These are phyloP conservation scores for Rutilus rutilus DNA, from an alignment of 2,113 vertebrate genomes.

Conservation along the genomic window DNA sequence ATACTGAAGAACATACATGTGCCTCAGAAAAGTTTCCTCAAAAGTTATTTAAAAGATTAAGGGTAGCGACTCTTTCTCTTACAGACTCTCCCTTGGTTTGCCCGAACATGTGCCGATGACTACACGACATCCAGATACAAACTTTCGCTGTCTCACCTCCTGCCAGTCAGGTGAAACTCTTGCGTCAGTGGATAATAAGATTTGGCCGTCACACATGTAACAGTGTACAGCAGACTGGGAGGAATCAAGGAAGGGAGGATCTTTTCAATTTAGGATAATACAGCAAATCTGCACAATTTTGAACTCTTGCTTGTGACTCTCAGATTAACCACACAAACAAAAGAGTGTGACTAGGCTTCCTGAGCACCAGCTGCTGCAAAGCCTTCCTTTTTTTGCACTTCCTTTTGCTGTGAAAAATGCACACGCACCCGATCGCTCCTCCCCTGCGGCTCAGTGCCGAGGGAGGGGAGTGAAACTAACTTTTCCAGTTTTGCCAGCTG, in stretches of 20 bases:
- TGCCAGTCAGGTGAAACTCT: constrained; percentile 24
- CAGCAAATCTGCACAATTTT: neutral
- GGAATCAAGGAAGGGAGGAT: neutral
- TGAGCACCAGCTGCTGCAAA: constrained; percentile 61
- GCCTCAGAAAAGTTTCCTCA: constrained; percentile 20
- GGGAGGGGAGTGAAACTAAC: constrained; percentile 37
- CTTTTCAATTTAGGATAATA: neutral
- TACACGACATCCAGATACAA: neutral
- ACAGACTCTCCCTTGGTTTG: neutral
- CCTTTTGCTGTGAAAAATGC: constrained; percentile 62
- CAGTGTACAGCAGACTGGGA: neutral
- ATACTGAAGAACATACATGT: neutral
- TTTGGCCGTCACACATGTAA: constrained; percentile 7
- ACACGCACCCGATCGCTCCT: constrained; percentile 58
- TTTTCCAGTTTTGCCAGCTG: constrained; percentile 36
- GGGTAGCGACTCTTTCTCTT: constrained; percentile 24
- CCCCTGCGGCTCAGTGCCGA: constrained; percentile 47
- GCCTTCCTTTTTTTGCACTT: constrained; percentile 64
- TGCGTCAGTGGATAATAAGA: constrained; percentile 10
- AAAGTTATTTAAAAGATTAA: constrained; percentile 68
- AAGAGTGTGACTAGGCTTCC: constrained; percentile 1
- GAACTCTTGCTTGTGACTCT: neutral
- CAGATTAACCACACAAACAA: neutral
- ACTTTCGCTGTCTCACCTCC: constrained; percentile 23
- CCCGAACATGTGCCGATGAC: constrained; percentile 6